Evolutionary conservation across 2,888 invertebrate species (phyloP).

Genomic region (Leucania comma): DNA sequence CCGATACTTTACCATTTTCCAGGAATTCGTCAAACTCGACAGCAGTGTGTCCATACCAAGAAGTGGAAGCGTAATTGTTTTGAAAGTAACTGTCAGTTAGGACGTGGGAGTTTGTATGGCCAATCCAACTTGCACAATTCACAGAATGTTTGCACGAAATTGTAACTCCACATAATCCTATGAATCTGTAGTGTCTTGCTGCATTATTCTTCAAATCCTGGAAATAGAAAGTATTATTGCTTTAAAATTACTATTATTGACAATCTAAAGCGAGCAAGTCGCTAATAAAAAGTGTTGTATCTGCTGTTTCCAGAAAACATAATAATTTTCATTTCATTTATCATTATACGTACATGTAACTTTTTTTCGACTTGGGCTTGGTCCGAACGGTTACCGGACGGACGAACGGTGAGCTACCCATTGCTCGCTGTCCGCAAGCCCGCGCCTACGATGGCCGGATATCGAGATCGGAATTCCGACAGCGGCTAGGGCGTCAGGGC

Average conservation of each 20-base stretch:
- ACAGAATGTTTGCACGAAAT: constrained; percentile 79
- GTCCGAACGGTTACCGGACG: too few species aligned
- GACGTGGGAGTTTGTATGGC: constrained; percentile 77
- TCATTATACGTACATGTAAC: too few species aligned
- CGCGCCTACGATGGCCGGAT: too few species aligned
- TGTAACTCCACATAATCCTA: constrained; percentile 64
- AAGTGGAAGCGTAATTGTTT: constrained; percentile 79
- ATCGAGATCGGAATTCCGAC: too few species aligned
- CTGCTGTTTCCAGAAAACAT: too few species aligned
- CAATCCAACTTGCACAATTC: constrained; percentile 77
- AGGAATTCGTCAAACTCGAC: constrained; percentile 24
- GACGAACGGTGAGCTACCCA: too few species aligned
- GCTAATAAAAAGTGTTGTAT: neutral
- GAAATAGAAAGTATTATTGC: neutral
- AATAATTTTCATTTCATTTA: too few species aligned
- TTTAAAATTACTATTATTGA: neutral
- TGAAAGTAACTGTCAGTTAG: constrained; percentile 82
- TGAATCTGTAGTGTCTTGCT: neutral
- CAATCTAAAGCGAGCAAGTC: neutral
- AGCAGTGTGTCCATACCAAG: constrained; percentile 62
- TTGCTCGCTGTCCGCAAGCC: too few species aligned
- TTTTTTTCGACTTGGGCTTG: too few species aligned
- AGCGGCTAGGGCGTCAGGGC: too few species aligned
- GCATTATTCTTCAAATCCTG: neutral
- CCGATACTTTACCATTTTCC: neutral